Evolutionary conservation across 2,888 invertebrate species (phyloP), one percentile per base, ranked within the genome.

Genomic region (Phasia obesa): DNA sequence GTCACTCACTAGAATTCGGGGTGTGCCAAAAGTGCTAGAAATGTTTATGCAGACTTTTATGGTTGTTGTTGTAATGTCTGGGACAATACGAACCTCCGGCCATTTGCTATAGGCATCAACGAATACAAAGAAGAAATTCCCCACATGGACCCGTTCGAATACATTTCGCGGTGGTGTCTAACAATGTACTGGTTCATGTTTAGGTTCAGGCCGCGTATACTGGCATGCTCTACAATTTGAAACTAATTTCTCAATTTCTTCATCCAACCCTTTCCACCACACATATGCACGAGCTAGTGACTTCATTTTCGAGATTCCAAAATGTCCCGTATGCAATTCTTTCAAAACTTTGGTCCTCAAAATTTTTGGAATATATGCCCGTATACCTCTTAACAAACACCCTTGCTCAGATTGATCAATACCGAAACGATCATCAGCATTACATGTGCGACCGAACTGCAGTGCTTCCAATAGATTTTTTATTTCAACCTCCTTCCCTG

Each of bases 101-200:
- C 87, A 86, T 35, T 85, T 86, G 42, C 85, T 85, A 5, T 35
- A 77, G 17, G 73, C 79, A 35, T 84, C 79, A 7, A 81, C n/a
- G 27, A 5, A 80, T 19, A n/a, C n/a, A 25, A 55, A 55, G 1
- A 69, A 44, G 42, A 21, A 69, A 21, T 69, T 69, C 4, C 69
- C 53, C 15, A 76, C 67, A 64, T 85, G 86, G 9, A 87, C 81
- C 6, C 27, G 3, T 27, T 27, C 27, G 6, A 27, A 27, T 27
- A 27, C 27, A 4, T 27, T 27, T 27, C 27, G 3, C 6, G 27
- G 27, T 4, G 27, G 27, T 27, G 6, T 27, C 27, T 27, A 27
- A 27, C 27, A 38, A 11, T 38, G 13, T 23, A 62, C 42, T 4
- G 47, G 23, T 25, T 47, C n/a, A 23, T 60, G 42, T 23, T 17